Evolutionary conservation across 2,113 vertebrate genomes (phyloP).

Genomic region (Petrocephalus zakoni): DNA sequence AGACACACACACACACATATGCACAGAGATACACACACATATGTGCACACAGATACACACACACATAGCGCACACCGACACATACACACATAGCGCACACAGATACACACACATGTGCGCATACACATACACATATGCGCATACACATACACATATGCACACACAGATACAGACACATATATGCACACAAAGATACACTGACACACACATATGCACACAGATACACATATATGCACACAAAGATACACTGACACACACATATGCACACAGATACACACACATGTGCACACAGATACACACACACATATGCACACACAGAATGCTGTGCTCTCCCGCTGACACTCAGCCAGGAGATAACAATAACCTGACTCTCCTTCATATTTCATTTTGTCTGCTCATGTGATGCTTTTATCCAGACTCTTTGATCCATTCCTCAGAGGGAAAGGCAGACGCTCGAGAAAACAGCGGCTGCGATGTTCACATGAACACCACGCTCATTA

Average conservation of each 20-base stretch:
- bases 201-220: neutral
- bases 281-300: neutral
- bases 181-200: neutral
- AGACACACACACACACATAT: no score
- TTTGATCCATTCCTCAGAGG: neutral
- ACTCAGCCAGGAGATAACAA: neutral
- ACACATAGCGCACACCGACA: neutral
- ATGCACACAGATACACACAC: no score
- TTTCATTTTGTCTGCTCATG: neutral
- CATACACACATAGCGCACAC: neutral
- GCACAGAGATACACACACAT: neutral
- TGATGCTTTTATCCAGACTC: neutral
- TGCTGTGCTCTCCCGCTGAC: neutral
- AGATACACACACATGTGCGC: neutral
- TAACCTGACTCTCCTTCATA: neutral
- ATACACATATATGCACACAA: neutral
- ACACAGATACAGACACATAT: neutral
- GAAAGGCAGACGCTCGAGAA: neutral
- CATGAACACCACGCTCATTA: neutral
- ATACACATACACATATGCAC: neutral
- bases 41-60: neutral
- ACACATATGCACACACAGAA: neutral
- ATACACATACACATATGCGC: neutral
- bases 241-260: no score
- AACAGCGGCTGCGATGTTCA: neutral